Conservation (phyloP, 2,113 vertebrate genomes). For the Rhinolophus ferrumequinum region DNA sequence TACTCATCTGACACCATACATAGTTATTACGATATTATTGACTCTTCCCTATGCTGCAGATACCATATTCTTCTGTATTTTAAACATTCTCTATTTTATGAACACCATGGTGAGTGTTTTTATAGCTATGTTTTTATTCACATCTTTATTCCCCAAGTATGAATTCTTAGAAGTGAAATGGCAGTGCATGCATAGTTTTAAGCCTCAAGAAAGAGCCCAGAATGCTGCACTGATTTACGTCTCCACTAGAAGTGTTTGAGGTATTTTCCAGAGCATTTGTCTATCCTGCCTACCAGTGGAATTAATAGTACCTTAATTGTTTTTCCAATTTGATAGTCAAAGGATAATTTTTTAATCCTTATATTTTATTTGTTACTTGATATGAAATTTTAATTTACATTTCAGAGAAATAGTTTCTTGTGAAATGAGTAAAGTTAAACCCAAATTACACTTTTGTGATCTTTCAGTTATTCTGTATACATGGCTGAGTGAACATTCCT, state of each 20-base stretch:
- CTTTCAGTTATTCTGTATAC: background rate
- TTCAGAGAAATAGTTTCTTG: conserved; percentile 14
- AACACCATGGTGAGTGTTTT: background rate
- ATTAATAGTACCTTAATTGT: background rate
- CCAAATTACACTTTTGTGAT: background rate
- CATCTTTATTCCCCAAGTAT: background rate
- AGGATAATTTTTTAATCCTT: background rate
- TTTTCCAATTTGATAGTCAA: conserved; percentile 14
- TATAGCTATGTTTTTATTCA: conserved; percentile 3
- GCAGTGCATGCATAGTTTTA: background rate
- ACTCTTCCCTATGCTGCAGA: background rate
- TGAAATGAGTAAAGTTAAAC: background rate
- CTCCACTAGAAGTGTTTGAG: background rate
- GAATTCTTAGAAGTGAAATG: background rate
- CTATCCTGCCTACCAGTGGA: background rate
- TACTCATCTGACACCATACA: no score
- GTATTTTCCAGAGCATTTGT: background rate
- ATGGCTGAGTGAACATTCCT: background rate
- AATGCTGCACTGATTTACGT: background rate
- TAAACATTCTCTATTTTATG: background rate
- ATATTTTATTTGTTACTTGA: background rate
- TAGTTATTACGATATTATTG: no score
- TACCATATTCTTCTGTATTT: background rate
- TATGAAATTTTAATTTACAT: conserved; percentile 16
- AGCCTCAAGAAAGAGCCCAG: background rate